Evolutionary conservation across 2,113 vertebrate genomes (phyloP).

Genomic region (Pseudonaja textilis): DNA sequence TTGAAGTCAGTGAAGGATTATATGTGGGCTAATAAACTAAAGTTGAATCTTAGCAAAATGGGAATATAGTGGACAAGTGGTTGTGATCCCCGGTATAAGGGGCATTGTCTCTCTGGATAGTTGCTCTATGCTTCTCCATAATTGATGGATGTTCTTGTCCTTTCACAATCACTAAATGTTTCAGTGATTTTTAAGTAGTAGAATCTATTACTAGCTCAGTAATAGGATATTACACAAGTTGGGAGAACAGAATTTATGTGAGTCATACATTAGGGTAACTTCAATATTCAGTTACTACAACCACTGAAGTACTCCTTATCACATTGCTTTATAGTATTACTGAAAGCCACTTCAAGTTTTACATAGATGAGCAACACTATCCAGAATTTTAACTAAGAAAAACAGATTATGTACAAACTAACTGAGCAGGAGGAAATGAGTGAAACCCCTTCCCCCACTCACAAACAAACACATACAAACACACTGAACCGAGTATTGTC

Average conservation of each 20-base stretch:
- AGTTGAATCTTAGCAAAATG: not conserved
- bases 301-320: not conserved
- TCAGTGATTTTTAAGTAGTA: not conserved
- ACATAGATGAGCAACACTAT: not conserved
- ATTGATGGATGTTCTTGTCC: not conserved
- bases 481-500: not conserved
- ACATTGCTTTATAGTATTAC: not conserved
- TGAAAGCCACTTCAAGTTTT: not conserved
- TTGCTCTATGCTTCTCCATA: not conserved
- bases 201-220: not conserved
- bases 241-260: not conserved
- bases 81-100: not conserved
- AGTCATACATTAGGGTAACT: not conserved
- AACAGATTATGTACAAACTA: not conserved
- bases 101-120: not conserved
- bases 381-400: not conserved
- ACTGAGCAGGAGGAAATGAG: not conserved
- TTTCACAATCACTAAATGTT: not conserved
- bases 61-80: not conserved
- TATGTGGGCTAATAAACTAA: not conserved
- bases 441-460: no score
- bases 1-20: not conserved
- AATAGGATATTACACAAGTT: not conserved
- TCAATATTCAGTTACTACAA: not conserved
- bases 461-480: not conserved